phyloP scores from a whole-genome alignment of 2,113 vertebrate genomes.

The Jacana jacana region DNA sequence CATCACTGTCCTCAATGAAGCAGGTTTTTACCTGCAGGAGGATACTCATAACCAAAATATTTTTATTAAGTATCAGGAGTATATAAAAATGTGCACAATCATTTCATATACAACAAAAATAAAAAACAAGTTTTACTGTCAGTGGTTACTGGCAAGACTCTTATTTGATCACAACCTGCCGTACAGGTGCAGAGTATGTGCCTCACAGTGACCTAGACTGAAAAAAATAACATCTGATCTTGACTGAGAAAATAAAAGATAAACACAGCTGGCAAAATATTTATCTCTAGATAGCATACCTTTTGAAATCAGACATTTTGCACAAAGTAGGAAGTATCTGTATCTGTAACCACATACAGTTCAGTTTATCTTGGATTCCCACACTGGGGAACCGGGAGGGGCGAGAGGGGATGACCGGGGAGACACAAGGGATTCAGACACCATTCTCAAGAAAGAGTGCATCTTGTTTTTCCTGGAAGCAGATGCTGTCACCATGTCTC shows the following conservation, averaged over 20 bases:
- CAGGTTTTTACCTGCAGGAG: neutral
- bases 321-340: neutral
- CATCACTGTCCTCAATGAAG: neutral
- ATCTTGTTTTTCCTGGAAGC: neutral
- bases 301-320: neutral
- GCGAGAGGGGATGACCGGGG: neutral
- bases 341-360: neutral
- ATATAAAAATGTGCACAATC: neutral
- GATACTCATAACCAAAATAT: neutral
- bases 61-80: neutral
- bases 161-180: neutral
- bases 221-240: neutral
- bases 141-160: neutral
- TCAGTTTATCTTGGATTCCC: neutral
- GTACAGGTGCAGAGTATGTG: neutral
- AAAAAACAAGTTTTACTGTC: neutral
- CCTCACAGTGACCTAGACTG: neutral
- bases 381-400: neutral
- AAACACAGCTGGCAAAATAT: slow-evolving; percentile 19
- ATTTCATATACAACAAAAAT: neutral
- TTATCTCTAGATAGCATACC: neutral
- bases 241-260: neutral
- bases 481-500: neutral
- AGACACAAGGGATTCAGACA: neutral
- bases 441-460: neutral